Conservation (phyloP, 2,888 invertebrate genomes). For the Schizaphis graminum region DNA sequence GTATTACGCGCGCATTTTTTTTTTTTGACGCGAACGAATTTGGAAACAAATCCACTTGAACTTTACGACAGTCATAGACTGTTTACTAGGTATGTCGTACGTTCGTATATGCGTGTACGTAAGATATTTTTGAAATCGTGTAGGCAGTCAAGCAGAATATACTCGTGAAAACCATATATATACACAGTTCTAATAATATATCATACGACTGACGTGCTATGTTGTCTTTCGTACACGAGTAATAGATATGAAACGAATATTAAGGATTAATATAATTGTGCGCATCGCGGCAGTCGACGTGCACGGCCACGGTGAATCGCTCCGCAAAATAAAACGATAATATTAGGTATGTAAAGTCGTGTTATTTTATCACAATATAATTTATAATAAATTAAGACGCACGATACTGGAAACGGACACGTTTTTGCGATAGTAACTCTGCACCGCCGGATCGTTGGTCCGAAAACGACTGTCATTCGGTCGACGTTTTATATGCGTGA, state of each 20-base stretch:
- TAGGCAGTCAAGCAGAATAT: neutral
- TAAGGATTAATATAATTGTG: too few species aligned
- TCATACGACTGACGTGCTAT: neutral
- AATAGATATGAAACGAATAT: neutral
- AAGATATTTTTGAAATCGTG: neutral
- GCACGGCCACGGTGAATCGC: neutral
- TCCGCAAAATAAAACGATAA: neutral
- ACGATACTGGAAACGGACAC: neutral
- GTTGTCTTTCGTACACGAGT: neutral
- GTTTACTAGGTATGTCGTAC: too few species aligned
- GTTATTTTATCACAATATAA: neutral
- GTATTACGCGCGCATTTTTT: neutral
- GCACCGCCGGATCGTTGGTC: neutral
- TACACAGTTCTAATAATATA: neutral
- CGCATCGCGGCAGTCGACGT: too few species aligned
- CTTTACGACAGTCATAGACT: neutral
- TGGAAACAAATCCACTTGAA: neutral
- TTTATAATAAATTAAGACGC: neutral
- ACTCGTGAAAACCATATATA: fast-evolving
- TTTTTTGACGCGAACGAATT: neutral
- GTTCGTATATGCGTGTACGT: neutral
- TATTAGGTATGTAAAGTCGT: neutral
- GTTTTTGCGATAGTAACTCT: neutral
- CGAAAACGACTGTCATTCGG: neutral
- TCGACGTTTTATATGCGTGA: neutral